phyloP scores from a whole-genome alignment of 2,888 invertebrate genomes.

The Rhodophaea formosa region DNA sequence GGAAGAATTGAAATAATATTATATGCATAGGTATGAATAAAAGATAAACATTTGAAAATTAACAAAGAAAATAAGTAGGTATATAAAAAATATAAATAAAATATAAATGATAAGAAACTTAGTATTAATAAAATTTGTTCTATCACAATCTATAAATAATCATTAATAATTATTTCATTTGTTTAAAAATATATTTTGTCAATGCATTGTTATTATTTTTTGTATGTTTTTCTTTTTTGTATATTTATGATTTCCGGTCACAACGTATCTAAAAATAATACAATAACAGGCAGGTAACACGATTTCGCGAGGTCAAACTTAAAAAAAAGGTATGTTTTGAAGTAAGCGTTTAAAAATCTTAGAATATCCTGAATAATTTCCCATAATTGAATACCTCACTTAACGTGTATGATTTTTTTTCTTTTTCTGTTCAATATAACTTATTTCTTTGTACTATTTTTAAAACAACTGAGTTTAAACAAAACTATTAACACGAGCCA shows the following conservation, averaged over 20 bases:
- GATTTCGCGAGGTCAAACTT: conserved; percentile 4
- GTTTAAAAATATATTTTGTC: not conserved
- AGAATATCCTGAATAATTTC: not conserved
- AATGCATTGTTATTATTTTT: not conserved
- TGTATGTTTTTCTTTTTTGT: not conserved
- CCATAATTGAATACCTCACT: not conserved
- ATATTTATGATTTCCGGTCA: conserved; percentile 1
- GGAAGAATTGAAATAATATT: conserved; percentile 8
- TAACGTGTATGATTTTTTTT: not conserved
- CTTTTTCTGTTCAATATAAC: not conserved
- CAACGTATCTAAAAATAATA: not conserved
- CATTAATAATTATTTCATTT: not conserved
- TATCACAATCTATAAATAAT: not conserved
- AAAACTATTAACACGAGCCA: not conserved
- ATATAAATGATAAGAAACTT: not conserved
- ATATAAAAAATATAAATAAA: not conserved
- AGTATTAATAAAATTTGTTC: not conserved
- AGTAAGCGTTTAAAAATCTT: not conserved
- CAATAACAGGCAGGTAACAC: conserved; percentile 7
- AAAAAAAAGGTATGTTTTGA: not conserved
- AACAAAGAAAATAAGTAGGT: not conserved
- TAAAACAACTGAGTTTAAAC: not conserved
- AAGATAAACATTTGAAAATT: not conserved
- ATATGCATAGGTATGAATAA: not conserved
- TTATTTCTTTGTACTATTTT: not conserved